A percentile compares a stretch with the other conserved stretches of the same genome.
Evolutionary conservation across 1,140 invertebrate genomes (phyloP).

Genomic region (Cydia fagiglandana): DNA sequence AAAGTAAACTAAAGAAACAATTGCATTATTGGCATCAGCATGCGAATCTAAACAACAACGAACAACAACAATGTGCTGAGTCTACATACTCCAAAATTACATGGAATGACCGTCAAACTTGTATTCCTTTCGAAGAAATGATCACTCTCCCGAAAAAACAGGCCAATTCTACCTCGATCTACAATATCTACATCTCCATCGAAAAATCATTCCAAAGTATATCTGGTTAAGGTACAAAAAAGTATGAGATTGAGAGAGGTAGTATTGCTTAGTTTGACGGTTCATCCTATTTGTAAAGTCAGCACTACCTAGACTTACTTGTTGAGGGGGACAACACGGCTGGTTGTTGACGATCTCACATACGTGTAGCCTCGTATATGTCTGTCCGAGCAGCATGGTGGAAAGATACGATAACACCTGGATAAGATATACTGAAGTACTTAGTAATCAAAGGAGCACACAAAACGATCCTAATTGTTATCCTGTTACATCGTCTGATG

Average conservation of each 20-base stretch:
- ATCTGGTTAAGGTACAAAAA: no score
- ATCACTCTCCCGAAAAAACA: no score
- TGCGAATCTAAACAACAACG: conserved; percentile 32
- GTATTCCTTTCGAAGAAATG: background rate
- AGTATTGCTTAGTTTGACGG: background rate
- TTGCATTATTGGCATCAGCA: conserved; percentile 11
- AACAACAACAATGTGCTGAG: conserved; percentile 32
- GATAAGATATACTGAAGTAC: conserved; percentile 9
- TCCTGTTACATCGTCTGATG: background rate
- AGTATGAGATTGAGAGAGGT: no score
- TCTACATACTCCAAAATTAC: background rate
- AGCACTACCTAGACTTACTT: conserved; percentile 81
- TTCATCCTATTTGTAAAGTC: background rate
- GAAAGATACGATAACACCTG: conserved; percentile 65
- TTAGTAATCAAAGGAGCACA: background rate
- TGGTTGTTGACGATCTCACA: conserved; percentile 90
- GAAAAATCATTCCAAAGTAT: no score
- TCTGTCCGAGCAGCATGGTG: conserved; percentile 83
- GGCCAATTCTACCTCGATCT: no score
- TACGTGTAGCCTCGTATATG: conserved; percentile 92
- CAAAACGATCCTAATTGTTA: background rate
- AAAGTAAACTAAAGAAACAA: conserved; percentile 36
- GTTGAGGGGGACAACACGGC: conserved; percentile 87
- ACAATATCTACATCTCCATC: no score
- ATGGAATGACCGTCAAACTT: conserved; percentile 4